A percentile compares a stretch with the other conserved stretches of the same genome.
Conservation (phyloP, 2,113 vertebrate species). For the Fregata magnificens region DNA sequence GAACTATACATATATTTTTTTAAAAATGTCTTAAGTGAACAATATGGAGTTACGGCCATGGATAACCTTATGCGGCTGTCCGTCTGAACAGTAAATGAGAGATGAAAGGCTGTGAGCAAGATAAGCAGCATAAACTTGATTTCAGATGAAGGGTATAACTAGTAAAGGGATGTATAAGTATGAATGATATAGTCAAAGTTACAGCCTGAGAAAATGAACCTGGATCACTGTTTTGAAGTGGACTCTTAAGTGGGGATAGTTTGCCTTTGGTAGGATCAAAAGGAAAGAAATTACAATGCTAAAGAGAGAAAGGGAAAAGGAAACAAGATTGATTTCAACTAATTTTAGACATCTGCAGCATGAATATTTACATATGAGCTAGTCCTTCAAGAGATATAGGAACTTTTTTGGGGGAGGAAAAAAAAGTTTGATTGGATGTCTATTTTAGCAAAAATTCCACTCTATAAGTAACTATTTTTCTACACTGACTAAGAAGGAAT, state of each 20-base stretch:
- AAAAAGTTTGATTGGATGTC: not conserved
- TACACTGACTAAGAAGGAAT: not conserved
- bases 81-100: not conserved
- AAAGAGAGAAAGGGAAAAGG: not conserved
- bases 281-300: not conserved
- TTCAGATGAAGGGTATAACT: not conserved
- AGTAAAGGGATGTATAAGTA: not conserved
- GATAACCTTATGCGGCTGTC: not conserved
- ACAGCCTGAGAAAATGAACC: not conserved
- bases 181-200: not conserved
- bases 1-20: not conserved
- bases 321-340: not conserved
- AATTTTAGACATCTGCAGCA: conserved; percentile 13
- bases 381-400: not conserved
- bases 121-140: not conserved
- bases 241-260: not conserved
- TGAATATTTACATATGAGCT: conserved; percentile 2
- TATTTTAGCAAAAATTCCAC: not conserved
- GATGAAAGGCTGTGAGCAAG: not conserved
- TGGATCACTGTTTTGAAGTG: not conserved
- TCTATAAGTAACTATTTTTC: not conserved
- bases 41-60: not conserved
- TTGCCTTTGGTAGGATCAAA: not conserved
- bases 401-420: too few species aligned
- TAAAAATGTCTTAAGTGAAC: not conserved